Evolutionary conservation across 2,797 vertebrate genomes (phyloP), one percentile per base, ranked within the genome.

Genomic region (Melanotaenia trifasciata): DNA sequence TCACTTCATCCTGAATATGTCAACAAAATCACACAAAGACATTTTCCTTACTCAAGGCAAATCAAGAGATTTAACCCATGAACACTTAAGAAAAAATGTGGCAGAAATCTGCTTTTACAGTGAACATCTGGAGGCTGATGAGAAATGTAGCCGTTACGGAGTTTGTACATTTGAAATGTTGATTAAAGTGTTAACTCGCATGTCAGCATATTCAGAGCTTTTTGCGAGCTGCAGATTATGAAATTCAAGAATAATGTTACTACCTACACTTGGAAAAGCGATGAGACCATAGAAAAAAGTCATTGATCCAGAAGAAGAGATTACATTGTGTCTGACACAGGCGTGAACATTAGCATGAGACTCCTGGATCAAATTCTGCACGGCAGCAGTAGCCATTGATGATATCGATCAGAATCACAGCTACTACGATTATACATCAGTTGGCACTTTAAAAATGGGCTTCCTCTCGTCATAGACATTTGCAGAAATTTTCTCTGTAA

Each of bases 321-420:
- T 93, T 91, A 86, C 90, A 91, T 89, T 91, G 90, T 89, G 88
- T 87, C 84, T 89, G 92, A 92, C 91, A 90, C 84, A 78, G 78
- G 84, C 72, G 73, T 69, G 89, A 90, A 87, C 87, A 89, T 90
- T 92, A 90, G 81, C 87, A 91, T 83, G 87, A 93, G 87, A 84
- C 81, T 84, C 74, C 84, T 81, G 88, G 91, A 94, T 93, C 93
- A 91, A 91, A 94, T 93, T 92, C 91, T 88, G 92, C 91, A 80
- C 81, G 32, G 77, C 84, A 90, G 93, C 90, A 89, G 89, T 64
- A 73, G 80, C 80, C 87, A 91, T 89, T 93, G 92, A 92, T 89
- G 88, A 90, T 94, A 94, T 94, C 80, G 92, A 94, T 94, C 92
- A 87, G 80, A 83, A 78, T 79, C 84, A 33, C 18, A 71, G 82